Conservation (phyloP, 2,888 invertebrate genomes). For the Boloria selene region DNA sequence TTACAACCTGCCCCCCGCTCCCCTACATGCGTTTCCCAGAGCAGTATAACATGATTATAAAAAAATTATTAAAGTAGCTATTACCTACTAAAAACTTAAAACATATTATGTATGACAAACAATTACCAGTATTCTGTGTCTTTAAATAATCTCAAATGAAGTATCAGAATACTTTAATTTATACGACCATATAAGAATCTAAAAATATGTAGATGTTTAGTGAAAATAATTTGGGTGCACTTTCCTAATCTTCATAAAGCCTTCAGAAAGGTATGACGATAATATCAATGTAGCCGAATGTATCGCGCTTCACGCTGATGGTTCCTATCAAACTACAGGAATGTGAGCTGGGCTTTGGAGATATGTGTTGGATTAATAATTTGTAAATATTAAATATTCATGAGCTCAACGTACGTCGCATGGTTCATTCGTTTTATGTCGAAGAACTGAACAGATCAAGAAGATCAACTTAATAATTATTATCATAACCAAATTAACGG, state of each 20-base stretch:
- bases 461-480: slow-evolving; percentile 77
- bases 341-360: slow-evolving; percentile 56
- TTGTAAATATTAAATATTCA: slow-evolving; percentile 82
- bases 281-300: slow-evolving; percentile 57
- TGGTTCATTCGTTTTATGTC: slow-evolving; percentile 71
- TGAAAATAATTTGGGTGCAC: slow-evolving; percentile 46
- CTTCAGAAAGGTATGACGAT: slow-evolving; percentile 64
- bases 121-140: background rate
- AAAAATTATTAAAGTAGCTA: too few relatives aligned
- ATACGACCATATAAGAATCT: too few relatives aligned
- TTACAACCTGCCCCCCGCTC: too few relatives aligned
- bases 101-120: too few relatives aligned
- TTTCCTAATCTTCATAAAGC: slow-evolving; percentile 74
- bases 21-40: too few relatives aligned
- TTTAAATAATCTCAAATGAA: too few relatives aligned
- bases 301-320: slow-evolving; percentile 43
- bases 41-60: too few relatives aligned
- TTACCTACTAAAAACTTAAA: too few relatives aligned
- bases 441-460: slow-evolving; percentile 71
- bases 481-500: slow-evolving; percentile 74
- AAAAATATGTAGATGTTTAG: too few relatives aligned
- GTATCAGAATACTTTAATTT: too few relatives aligned
- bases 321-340: slow-evolving; percentile 56
- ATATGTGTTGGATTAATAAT: slow-evolving; percentile 80
- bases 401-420: slow-evolving; percentile 62